Evolutionary conservation across 2,113 vertebrate species (phyloP), one percentile per base, ranked within the genome.

Genomic region (Mixornis gularis): DNA sequence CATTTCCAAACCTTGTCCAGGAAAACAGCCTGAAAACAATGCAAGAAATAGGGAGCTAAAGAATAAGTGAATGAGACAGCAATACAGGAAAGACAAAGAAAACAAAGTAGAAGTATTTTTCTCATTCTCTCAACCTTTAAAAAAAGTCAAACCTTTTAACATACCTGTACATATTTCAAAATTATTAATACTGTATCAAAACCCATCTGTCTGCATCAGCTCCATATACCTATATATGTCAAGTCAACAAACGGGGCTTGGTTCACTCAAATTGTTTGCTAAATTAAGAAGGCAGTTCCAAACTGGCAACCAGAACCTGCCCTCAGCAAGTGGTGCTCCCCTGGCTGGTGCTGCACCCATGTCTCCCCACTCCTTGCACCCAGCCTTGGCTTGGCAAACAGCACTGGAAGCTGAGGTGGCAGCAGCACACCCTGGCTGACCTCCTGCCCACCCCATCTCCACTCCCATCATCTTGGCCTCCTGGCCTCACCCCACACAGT

Each of bases 371-470:
- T 36, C 41, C 30, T 7, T 5, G 32, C 3, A 3, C 5, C 18
- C 38, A 59, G 22, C 14, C 51, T 13, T 11, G 27, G 12, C 52
- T 58, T 38, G 52, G 38, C 32, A 25, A 72, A 52, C 52, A 59
- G 68, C 0, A 0, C 52, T n/a, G 46, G 13, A 20, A 59, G 38
- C 13, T 2, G 0, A 59, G 27, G 32, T 10, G 49, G 17, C 27
- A 52, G 52, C 68, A 80, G 38, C 85, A 80, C 44, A 40, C 19
- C 27, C 38, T 44, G 60, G 19, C 68, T 66, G 34, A 52, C 52
- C 52, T 52, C 52, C 68, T 59, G 52, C n/a, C 29, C 38, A 46
- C 5, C 10, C 27, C 32, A 66, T 13, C n/a, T 66, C 58, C 76
- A n/a, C 13, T 14, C 10, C 25, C 29, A 9, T 3, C 32, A 29